Conservation (phyloP, 1,140 invertebrate species). For the Cyrtorhinus lividipennis region DNA sequence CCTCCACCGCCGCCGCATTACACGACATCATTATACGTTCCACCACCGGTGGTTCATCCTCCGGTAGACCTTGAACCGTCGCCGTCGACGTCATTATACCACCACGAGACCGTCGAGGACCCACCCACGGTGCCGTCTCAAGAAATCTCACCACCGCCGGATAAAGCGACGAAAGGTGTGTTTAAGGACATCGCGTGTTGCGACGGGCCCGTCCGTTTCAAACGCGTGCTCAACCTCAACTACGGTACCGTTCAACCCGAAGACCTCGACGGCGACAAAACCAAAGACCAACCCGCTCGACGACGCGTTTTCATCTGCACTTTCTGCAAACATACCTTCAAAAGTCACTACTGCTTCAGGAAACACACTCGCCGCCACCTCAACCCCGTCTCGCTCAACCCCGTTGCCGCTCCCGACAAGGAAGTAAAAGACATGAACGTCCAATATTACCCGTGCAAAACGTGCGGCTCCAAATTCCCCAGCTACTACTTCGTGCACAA, state of each 20-base stretch:
- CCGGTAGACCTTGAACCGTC: not conserved
- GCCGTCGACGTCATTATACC: constrained; percentile 7
- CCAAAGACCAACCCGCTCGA: constrained; percentile 11
- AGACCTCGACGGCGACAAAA: constrained; percentile 3
- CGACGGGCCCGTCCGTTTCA: constrained; percentile 72
- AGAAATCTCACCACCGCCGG: not conserved
- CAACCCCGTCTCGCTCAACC: constrained; percentile 32
- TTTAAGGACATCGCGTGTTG: constrained; percentile 71
- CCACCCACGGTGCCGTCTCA: constrained; percentile 6
- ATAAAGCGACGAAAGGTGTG: constrained; percentile 31
- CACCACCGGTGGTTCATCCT: constrained; percentile 8
- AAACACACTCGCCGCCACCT: constrained; percentile 60
- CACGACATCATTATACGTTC: constrained; percentile 21
- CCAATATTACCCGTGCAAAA: constrained; percentile 84
- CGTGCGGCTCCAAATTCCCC: constrained; percentile 78
- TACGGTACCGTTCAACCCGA: constrained; percentile 34
- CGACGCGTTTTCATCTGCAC: constrained; percentile 47
- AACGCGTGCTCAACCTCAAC: constrained; percentile 57
- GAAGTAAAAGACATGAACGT: constrained; percentile 51
- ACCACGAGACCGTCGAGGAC: not conserved
- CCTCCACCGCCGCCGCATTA: constrained; percentile 27
- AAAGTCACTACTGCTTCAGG: constrained; percentile 66
- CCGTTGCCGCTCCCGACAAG: constrained; percentile 13
- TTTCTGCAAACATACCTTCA: constrained; percentile 66
- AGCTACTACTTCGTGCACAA: constrained; percentile 89